Conservation (phyloP, 1,140 invertebrate genomes). For the Hyphantria cunea region DNA sequence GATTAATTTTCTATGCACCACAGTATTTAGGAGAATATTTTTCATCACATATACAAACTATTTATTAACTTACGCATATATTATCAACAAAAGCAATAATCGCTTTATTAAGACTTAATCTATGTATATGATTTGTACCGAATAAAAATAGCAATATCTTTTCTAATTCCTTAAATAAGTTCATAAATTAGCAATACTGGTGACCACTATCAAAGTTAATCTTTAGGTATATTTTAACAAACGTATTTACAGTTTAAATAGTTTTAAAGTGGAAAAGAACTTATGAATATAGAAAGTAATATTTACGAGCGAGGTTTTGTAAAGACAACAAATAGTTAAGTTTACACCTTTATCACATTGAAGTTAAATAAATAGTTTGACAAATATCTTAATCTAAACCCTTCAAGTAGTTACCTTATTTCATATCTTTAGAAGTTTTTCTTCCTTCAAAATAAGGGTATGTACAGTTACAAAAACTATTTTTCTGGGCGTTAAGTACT, state of each 20-base stretch:
- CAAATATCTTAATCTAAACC: slow-evolving; percentile 21
- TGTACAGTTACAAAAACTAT: neutral
- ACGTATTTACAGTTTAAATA: slow-evolving; percentile 22
- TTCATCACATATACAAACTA: slow-evolving; percentile 12
- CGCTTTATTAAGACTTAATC: slow-evolving; percentile 20
- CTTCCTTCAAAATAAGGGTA: slow-evolving; percentile 3
- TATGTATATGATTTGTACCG: slow-evolving; percentile 20
- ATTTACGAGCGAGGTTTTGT: slow-evolving; percentile 35
- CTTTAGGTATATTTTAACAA: slow-evolving; percentile 17
- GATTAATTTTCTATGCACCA: too few relatives aligned
- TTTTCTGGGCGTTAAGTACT: slow-evolving; percentile 12
- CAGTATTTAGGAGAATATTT: too few relatives aligned
- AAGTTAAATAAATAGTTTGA: slow-evolving; percentile 15
- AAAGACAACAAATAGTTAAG: slow-evolving; percentile 34
- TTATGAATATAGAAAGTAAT: slow-evolving; percentile 16
- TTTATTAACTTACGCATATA: slow-evolving; percentile 7
- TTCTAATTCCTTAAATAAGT: slow-evolving; percentile 25
- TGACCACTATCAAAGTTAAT: slow-evolving; percentile 23
- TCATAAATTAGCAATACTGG: slow-evolving; percentile 37
- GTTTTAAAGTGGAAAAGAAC: slow-evolving; percentile 21
- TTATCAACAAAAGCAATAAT: slow-evolving; percentile 5
- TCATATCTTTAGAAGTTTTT: slow-evolving; percentile 8
- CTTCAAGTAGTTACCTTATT: slow-evolving; percentile 19
- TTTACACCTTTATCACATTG: slow-evolving; percentile 41
- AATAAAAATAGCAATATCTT: slow-evolving; percentile 23